phyloP scores from a whole-genome alignment of 2,888 invertebrate species.

The Empis livida region DNA sequence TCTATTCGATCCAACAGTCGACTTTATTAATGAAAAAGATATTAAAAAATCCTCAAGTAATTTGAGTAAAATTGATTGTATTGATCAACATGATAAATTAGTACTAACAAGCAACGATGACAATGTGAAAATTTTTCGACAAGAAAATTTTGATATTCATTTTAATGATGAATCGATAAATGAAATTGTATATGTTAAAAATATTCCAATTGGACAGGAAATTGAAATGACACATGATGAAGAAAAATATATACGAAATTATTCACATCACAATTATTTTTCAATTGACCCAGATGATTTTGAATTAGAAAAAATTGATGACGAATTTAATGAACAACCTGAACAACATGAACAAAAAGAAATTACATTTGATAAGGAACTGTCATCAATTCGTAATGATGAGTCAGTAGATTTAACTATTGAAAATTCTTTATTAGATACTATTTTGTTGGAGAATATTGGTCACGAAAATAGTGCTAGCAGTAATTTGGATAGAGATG shows the following conservation, averaged over 20 bases:
- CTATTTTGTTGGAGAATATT: too few relatives aligned
- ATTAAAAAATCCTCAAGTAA: not conserved
- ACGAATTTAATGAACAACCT: too few relatives aligned
- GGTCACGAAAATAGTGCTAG: too few relatives aligned
- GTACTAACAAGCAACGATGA: not conserved
- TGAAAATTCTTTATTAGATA: not conserved
- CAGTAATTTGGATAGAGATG: too few relatives aligned
- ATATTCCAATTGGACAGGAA: not conserved
- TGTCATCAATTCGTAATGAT: not conserved
- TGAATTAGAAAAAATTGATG: not conserved
- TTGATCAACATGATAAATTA: not conserved
- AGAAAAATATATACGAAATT: not conserved
- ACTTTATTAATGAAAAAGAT: slow-evolving; percentile 14
- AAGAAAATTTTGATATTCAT: not conserved
- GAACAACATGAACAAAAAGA: too few relatives aligned
- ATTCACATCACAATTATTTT: not conserved
- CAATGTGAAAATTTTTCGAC: not conserved
- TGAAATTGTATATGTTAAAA: not conserved
- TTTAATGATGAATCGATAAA: not conserved
- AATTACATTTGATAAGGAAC: not conserved
- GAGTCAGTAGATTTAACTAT: not conserved
- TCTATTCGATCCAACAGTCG: slow-evolving; percentile 12
- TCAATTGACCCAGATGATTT: not conserved
- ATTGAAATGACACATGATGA: not conserved
- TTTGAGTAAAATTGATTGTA: not conserved